Percentiles rank a stretch among this genome's conserved stretches.
phyloP scores from a whole-genome alignment of 2,797 vertebrate species.

The Schizopygopsis pylzovi region DNA sequence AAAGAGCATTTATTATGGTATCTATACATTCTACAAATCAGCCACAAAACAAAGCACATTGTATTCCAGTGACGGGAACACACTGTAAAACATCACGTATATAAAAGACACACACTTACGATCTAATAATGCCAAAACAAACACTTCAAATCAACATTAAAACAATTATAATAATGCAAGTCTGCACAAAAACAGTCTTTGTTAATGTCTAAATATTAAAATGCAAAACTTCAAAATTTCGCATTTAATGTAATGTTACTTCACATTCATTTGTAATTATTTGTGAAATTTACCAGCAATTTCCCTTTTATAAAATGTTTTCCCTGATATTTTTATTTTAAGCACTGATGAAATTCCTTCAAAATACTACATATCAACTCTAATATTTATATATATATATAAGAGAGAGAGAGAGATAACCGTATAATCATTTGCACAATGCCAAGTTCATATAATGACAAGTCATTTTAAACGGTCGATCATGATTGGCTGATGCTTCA shows the following conservation, averaged over 20 bases:
- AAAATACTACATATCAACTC: too few relatives aligned
- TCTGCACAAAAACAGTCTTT: too few relatives aligned
- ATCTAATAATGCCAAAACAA: background rate
- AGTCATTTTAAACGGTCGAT: background rate
- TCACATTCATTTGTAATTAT: background rate
- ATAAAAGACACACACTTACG: background rate
- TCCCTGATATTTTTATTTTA: background rate
- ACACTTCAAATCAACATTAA: background rate
- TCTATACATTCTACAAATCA: background rate
- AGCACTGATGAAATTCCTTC: background rate
- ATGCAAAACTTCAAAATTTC: too few relatives aligned
- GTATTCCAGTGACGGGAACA: background rate
- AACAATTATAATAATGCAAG: too few relatives aligned
- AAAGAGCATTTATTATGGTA: background rate
- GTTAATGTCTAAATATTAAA: background rate
- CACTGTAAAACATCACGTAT: background rate
- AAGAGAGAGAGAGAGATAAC: too few relatives aligned
- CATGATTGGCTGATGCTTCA: background rate
- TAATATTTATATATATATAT: too few relatives aligned
- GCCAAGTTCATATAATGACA: too few relatives aligned
- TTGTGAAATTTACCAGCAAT: background rate
- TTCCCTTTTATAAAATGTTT: background rate
- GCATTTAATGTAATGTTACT: background rate
- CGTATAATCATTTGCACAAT: too few relatives aligned
- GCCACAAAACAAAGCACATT: background rate